These are phyloP conservation scores for Lathronympha strigana DNA, from an alignment of 2,888 invertebrate species.

Conservation along the genomic window DNA sequence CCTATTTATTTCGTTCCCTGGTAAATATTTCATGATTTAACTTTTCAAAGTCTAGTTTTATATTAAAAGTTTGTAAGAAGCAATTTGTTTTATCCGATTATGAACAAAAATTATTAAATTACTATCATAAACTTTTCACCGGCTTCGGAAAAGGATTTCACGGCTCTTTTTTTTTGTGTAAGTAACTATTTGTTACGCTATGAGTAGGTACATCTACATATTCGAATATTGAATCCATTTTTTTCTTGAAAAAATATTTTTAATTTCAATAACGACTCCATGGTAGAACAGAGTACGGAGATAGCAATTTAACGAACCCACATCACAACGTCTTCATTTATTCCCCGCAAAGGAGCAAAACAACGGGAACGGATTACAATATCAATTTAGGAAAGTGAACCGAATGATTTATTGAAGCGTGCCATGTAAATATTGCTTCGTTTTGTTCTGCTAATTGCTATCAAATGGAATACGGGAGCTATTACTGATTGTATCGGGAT, in stretches of 20 bases:
- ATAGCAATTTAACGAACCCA: conserved; percentile 83
- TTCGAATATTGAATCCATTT: too few species aligned
- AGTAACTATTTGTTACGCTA: background rate
- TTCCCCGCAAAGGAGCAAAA: conserved; percentile 76
- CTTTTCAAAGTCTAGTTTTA: too few species aligned
- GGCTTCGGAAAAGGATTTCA: too few species aligned
- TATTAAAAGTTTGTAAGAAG: too few species aligned
- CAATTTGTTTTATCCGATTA: too few species aligned
- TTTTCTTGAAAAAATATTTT: too few species aligned
- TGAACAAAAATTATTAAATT: too few species aligned
- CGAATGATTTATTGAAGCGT: conserved; percentile 78
- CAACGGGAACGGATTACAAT: conserved; percentile 76
- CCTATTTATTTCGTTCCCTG: too few species aligned
- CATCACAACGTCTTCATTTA: conserved; percentile 82
- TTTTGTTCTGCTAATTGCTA: conserved; percentile 63
- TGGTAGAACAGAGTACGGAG: conserved; percentile 54
- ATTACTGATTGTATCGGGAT: conserved; percentile 33
- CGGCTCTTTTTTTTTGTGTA: too few species aligned
- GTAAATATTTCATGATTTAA: too few species aligned
- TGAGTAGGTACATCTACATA: too few species aligned
- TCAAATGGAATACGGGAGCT: conserved; percentile 45
- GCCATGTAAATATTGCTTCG: conserved; percentile 72
- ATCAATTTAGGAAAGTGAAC: conserved; percentile 84
- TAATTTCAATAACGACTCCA: conserved; percentile 55
- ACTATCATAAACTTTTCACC: too few species aligned